phyloP scores from a whole-genome alignment of 2,888 invertebrate species.

The Lasioglossum oenotherae region DNA sequence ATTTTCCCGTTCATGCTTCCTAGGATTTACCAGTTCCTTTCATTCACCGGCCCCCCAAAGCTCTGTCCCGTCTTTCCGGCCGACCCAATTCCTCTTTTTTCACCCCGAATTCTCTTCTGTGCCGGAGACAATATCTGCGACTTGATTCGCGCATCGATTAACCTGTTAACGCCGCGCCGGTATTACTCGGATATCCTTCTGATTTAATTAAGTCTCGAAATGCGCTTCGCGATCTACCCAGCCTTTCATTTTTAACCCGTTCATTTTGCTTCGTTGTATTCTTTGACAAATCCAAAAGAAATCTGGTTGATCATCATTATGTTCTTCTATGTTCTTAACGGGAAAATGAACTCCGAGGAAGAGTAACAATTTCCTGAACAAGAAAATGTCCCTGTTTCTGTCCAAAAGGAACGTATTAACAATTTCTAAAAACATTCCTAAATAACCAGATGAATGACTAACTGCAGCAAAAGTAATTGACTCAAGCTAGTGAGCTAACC shows the following conservation, averaged over 20 bases:
- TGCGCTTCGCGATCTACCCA: not conserved
- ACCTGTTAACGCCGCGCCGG: not conserved
- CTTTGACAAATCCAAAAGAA: not conserved
- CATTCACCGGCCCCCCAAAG: conserved; percentile 32
- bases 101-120: conserved; percentile 23
- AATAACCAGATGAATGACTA: not conserved
- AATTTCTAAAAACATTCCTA: not conserved
- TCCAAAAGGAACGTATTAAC: no score
- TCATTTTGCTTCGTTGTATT: not conserved
- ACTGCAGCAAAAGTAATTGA: not conserved
- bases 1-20: conserved; percentile 53
- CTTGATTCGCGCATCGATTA: conserved; percentile 6
- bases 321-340: not conserved
- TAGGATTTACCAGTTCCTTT: conserved; percentile 51
- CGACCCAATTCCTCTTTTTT: conserved; percentile 36
- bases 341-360: no score
- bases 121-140: conserved; percentile 9
- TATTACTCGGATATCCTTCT: not conserved
- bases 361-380: no score
- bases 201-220: not conserved
- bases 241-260: not conserved
- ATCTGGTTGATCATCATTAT: not conserved
- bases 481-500: not conserved
- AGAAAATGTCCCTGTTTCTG: no score
- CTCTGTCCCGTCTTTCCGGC: conserved; percentile 20